phyloP scores from a whole-genome alignment of 2,888 invertebrate species.

The Priocnemis perturbator region DNA sequence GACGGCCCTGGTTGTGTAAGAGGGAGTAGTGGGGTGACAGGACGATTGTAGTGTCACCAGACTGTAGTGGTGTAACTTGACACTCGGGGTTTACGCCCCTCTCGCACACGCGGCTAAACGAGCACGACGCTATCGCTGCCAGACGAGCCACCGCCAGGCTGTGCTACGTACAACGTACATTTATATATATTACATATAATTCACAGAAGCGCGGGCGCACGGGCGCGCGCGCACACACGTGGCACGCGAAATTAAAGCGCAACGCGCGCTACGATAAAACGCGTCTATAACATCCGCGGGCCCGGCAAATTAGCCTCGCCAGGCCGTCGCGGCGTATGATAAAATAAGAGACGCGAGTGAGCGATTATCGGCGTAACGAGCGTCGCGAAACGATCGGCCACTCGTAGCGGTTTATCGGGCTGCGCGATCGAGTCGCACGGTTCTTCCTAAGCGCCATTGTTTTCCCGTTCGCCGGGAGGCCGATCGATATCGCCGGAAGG shows the following conservation, averaged over 20 bases:
- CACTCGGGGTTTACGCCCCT: constrained; percentile 69
- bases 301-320: constrained; percentile 62
- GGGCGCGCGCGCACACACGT: constrained; percentile 13
- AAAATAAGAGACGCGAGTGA: constrained; percentile 56
- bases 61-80: constrained; percentile 69
- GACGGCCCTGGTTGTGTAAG: constrained; percentile 32
- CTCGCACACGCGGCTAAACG: constrained; percentile 55
- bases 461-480: constrained; percentile 38
- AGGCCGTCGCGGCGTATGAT: constrained; percentile 54
- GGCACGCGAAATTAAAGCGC: too few relatives aligned
- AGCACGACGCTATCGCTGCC: constrained; percentile 54
- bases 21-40: constrained; percentile 58
- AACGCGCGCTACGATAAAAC: too few relatives aligned
- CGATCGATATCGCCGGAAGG: constrained; percentile 53
- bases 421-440: constrained; percentile 34
- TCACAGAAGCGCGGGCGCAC: constrained; percentile 14
- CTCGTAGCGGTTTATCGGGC: constrained; percentile 40
- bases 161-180: constrained; percentile 10
- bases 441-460: constrained; percentile 54
- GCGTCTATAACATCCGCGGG: not conserved
- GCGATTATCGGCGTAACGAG: constrained; percentile 54
- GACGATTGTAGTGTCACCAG: constrained; percentile 67
- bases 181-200: not conserved
- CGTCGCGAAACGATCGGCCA: constrained; percentile 52
- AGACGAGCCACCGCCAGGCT: constrained; percentile 42